Conservation (phyloP, 2,113 vertebrate genomes). For the Geothlypis trichas region DNA sequence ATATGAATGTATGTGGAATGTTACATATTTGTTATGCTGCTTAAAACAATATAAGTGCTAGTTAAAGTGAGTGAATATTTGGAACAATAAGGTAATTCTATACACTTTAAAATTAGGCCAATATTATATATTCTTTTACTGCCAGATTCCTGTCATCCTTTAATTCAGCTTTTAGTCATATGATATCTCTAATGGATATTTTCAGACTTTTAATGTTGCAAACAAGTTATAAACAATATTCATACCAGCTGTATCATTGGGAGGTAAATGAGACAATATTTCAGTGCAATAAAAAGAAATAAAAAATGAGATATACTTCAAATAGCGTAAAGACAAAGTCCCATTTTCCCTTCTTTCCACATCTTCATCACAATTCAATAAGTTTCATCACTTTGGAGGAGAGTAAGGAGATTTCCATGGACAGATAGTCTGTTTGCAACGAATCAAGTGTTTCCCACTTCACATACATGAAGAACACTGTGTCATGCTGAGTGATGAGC, state of each 20-base stretch:
- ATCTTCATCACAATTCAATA: neutral
- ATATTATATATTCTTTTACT: constrained; percentile 34
- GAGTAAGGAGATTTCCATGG: neutral
- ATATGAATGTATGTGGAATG: constrained; percentile 51
- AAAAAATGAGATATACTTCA: neutral
- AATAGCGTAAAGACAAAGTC: neutral
- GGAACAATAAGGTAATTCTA: constrained; percentile 71
- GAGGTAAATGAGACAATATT: constrained; percentile 25
- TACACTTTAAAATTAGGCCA: constrained; percentile 65
- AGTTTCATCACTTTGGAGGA: neutral
- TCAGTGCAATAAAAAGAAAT: constrained; percentile 14
- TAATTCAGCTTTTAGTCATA: constrained; percentile 70
- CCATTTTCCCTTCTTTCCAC: neutral
- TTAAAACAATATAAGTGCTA: constrained; percentile 43
- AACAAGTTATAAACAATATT: constrained; percentile 62
- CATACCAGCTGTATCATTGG: constrained; percentile 47
- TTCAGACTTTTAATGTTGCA: constrained; percentile 54
- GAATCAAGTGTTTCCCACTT: neutral
- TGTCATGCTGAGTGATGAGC: constrained; percentile 23
- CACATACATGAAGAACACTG: neutral
- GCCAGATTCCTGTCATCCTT: constrained; percentile 71
- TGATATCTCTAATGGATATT: constrained; percentile 66
- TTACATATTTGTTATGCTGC: constrained; percentile 60
- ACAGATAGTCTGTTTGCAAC: neutral
- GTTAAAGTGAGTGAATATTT: constrained; percentile 61